Conservation (phyloP, 2,888 invertebrate species). For the Orthosia gracilis region DNA sequence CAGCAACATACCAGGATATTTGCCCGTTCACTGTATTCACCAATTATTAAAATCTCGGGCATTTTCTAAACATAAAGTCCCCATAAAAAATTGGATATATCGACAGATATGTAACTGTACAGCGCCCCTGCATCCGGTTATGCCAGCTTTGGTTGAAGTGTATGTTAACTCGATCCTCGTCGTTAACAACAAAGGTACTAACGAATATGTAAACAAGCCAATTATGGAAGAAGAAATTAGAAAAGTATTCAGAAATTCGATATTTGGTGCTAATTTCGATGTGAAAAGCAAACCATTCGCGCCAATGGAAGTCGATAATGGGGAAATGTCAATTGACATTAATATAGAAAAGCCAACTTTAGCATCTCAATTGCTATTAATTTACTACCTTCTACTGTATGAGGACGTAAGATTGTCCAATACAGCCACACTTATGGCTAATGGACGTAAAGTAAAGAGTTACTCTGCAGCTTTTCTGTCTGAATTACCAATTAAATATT, state of each 20-base stretch:
- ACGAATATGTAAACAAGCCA: slow-evolving; percentile 97
- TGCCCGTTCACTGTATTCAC: slow-evolving; percentile 99
- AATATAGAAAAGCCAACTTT: slow-evolving; percentile 93
- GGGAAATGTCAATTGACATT: slow-evolving; percentile 88
- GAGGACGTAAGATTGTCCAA: slow-evolving; percentile 97
- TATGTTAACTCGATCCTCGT: slow-evolving; percentile 98
- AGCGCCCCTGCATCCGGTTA: slow-evolving; percentile 97
- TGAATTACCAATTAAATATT: slow-evolving; percentile 97
- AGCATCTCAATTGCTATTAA: slow-evolving; percentile 96
- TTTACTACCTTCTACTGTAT: slow-evolving; percentile 98
- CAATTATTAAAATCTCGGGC: slow-evolving; percentile 98
- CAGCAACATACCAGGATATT: slow-evolving; percentile 96
- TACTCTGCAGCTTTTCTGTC: slow-evolving; percentile 97
- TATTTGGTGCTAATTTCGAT: slow-evolving; percentile 94
- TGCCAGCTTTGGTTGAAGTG: slow-evolving; percentile 98
- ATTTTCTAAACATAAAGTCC: slow-evolving; percentile 98
- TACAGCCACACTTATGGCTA: slow-evolving; percentile 92
- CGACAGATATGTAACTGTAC: slow-evolving; percentile 97
- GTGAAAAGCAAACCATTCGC: slow-evolving; percentile 88
- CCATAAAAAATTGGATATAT: slow-evolving; percentile 99
- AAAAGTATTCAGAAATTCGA: slow-evolving; percentile 95
- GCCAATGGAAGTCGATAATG: slow-evolving; percentile 91
- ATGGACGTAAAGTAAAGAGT: slow-evolving; percentile 94
- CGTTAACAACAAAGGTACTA: slow-evolving; percentile 92
- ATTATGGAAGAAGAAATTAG: slow-evolving; percentile 97